These are phyloP conservation scores for Nanger granti DNA, from an alignment of 2,113 vertebrate species.

Conservation along the genomic window DNA sequence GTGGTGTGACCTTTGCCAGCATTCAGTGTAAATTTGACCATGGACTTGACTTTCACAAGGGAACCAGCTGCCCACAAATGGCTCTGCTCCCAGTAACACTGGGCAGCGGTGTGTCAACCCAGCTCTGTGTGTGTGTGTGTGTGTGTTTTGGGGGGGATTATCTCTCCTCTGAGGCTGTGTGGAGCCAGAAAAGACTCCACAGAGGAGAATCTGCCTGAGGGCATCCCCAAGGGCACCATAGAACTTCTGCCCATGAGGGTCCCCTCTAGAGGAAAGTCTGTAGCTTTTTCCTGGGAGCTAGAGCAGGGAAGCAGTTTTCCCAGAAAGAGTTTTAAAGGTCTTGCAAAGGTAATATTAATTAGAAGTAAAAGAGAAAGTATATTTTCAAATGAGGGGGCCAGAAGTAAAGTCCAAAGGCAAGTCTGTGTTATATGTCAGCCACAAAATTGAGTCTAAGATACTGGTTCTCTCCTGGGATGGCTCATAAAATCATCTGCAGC, in stretches of 20 bases:
- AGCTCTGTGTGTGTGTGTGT: too few relatives aligned
- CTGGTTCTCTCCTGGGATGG: not conserved
- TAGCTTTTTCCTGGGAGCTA: not conserved
- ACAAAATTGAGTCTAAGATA: not conserved
- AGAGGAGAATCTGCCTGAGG: not conserved
- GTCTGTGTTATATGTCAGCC: not conserved
- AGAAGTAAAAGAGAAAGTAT: not conserved
- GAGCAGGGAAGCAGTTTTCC: not conserved
- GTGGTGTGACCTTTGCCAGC: not conserved
- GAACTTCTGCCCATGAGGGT: too few relatives aligned
- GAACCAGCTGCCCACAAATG: not conserved
- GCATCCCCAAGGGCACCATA: not conserved
- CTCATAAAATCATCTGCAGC: not conserved
- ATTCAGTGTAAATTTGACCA: not conserved
- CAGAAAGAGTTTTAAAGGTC: not conserved
- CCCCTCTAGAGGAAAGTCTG: not conserved
- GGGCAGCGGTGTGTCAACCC: not conserved
- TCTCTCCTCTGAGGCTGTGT: not conserved
- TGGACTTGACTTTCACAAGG: not conserved
- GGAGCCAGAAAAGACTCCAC: not conserved
- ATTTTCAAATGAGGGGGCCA: not conserved
- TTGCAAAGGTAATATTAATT: not conserved
- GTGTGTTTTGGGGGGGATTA: not conserved
- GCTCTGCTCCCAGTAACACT: fast-evolving
- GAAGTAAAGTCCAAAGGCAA: not conserved